Base-by-base conservation (phyloP, 1,140 invertebrate genomes). In the Drosophila tani region DNA sequence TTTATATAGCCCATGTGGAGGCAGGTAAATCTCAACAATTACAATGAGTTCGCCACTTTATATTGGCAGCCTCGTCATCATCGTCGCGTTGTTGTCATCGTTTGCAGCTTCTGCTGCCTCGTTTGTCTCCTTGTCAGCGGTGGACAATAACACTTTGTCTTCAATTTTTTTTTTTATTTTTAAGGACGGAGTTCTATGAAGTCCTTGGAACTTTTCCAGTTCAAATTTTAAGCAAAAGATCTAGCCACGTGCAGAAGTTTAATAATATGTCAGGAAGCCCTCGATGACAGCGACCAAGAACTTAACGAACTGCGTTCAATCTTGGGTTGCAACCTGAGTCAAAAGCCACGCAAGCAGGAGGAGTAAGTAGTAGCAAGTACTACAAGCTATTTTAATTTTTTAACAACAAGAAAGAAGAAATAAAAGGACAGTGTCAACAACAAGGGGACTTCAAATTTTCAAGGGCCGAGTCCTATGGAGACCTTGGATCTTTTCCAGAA, bases 61-160 rank as follows among this genome's bases (percentile, higher is more conserved):
- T 53, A 53, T 40, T 65, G 29, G 17, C 9, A 32, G 47, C 21
- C 38, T 53, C 3, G 32, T 11, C 40, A 38, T 53, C 19, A 46
- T 63, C 38, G 19, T 53, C 38, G 19, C 27, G 29, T 49, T n/a
- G 32, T 29, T 24, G 58, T 50, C 14, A 5, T 50, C 15, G 21
- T 7, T 50, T 38, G 59, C 17, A 45, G 80, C 77, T 73, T 70
- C 71, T 74, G 59, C 57, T 50, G 53, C 69, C 75, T 79, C 50
- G 66, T 79, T 85, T 85, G 45, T 81, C 53, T 64, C 50, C n/a
- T n/a, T 78, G 60, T 55, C 56, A 68, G 5, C 73, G 38, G 51
- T 70, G 63, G 73, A 62, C 69, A 62, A 86, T 71, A 86, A 77
- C 79, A 86, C 83, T 76, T 80, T 80, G 64, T 83, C 78, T 81